Base-by-base conservation (phyloP, 2,888 invertebrate genomes). In the Reticulitermes lucifugus region DNA sequence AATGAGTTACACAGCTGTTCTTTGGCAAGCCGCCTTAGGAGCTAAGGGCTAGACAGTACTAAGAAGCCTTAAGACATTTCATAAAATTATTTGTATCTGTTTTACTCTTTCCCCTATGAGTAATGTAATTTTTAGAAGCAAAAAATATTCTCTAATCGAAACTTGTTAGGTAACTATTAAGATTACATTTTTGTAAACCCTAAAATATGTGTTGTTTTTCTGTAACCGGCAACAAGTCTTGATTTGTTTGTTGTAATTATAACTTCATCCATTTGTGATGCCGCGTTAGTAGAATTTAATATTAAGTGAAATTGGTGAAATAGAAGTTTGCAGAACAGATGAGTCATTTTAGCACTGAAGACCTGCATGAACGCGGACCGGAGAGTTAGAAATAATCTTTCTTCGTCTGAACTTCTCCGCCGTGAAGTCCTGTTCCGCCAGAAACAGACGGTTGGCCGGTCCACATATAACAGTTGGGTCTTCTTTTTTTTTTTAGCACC, bases 1-100 rank as follows among this genome's bases (percentile, higher is more conserved):
- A 80, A 80, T 80, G 80, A 80, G 59, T 29, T 29, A 41, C 60
- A 80, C 80, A 80, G 59, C 80, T 80, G 80, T 60, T 80, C 80
- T 80, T 80, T 80, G 80, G 80, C 59, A 59, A 80, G 80, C 80
- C 80, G 80, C 80, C 80, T 25, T n/a, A 18, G 10, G 22, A 59
- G 25, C 41, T 73, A 73, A 41, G 73, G 35, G 73, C 73, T 73
- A 73, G 41, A 73, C 3, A 5, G 73, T 73, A 18, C 14, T 22
- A 73, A 73, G 73, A 73, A 18, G 41, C 41, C 21, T 29, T 60
- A 21, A 6, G 14, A 21, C 1, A 6, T 60, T 60, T 18, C 9
- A 60, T 22, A 21, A 60, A n/a, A 60, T 60, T 18, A 18, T 7
- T 60, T 7, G 21, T 60, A 1, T 60, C 18, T 21, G 6, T 21